Evolutionary conservation across 2,888 invertebrate species (phyloP).

Genomic region (Rhabditoides inermis): DNA sequence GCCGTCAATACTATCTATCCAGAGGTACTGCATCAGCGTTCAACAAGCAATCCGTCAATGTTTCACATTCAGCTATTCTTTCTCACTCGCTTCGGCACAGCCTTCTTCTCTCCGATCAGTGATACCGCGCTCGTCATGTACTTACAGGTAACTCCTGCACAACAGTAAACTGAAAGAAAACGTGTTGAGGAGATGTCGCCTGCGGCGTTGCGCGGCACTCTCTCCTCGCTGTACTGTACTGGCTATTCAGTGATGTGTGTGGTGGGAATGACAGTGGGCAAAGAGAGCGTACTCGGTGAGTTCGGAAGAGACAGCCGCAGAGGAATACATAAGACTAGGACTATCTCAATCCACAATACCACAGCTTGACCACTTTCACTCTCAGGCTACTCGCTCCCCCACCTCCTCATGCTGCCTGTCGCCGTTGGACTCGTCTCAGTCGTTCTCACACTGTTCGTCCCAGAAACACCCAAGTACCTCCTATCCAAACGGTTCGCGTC

Average conservation of each 20-base stretch:
- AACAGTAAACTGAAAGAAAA: too few relatives aligned
- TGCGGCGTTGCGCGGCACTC: constrained; percentile 37
- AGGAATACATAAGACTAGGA: too few relatives aligned
- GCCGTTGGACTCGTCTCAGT: constrained; percentile 37
- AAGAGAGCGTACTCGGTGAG: constrained; percentile 34
- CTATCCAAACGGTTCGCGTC: too few relatives aligned
- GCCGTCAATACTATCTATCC: constrained; percentile 41
- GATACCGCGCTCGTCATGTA: constrained; percentile 46
- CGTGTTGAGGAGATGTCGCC: constrained; percentile 45
- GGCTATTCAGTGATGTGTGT: constrained; percentile 43
- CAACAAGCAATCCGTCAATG: too few relatives aligned
- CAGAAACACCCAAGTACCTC: constrained; percentile 47
- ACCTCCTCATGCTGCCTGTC: constrained; percentile 40
- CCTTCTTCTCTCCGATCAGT: constrained; percentile 45
- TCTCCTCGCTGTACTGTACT: constrained; percentile 41
- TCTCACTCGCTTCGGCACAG: constrained; percentile 36
- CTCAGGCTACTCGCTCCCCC: constrained; percentile 32
- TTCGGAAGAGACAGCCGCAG: too few relatives aligned
- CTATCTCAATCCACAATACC: too few relatives aligned
- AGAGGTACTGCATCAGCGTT: too few relatives aligned
- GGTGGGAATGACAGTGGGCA: constrained; percentile 44
- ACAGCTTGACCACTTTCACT: too few relatives aligned
- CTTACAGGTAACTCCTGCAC: too few relatives aligned
- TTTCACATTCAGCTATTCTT: too few relatives aligned
- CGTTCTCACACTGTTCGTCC: constrained; percentile 32